Percentiles rank a stretch among this genome's conserved stretches.
Conservation (phyloP, 2,113 vertebrate genomes). For the Chloropsis hardwickii region DNA sequence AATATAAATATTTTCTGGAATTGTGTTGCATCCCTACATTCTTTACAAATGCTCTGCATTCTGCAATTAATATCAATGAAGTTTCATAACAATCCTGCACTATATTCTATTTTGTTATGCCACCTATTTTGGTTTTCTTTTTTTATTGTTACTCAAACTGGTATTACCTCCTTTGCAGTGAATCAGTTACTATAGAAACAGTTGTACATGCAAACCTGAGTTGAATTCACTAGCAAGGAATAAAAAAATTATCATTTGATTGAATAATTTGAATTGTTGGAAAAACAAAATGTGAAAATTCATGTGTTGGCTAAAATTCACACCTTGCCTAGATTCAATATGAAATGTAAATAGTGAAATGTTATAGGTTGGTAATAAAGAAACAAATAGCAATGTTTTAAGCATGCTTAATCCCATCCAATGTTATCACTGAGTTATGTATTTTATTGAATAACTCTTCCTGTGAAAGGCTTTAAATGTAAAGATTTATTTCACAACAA, state of each 20-base stretch:
- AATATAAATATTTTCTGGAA: neutral
- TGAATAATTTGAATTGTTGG: neutral
- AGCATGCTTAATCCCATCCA: neutral
- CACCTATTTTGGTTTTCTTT: neutral
- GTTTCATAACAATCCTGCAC: neutral
- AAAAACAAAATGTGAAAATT: neutral
- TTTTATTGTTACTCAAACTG: neutral
- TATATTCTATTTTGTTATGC: neutral
- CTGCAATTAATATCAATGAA: neutral
- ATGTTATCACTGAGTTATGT: neutral
- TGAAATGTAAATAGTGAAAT: neutral
- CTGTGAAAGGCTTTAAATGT: neutral
- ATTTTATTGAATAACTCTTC: neutral
- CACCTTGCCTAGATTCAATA: neutral
- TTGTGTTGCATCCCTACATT: fast-evolving
- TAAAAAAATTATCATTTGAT: neutral
- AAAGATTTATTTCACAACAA: neutral
- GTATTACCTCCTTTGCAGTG: neutral
- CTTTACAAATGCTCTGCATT: neutral
- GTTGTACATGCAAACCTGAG: neutral
- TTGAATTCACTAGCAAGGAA: neutral
- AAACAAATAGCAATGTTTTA: neutral
- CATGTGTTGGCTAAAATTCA: neutral
- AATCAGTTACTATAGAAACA: constrained; percentile 16
- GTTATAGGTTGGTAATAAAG: neutral